Conservation (phyloP, 2,888 invertebrate genomes). For the Agrotis segetum region DNA sequence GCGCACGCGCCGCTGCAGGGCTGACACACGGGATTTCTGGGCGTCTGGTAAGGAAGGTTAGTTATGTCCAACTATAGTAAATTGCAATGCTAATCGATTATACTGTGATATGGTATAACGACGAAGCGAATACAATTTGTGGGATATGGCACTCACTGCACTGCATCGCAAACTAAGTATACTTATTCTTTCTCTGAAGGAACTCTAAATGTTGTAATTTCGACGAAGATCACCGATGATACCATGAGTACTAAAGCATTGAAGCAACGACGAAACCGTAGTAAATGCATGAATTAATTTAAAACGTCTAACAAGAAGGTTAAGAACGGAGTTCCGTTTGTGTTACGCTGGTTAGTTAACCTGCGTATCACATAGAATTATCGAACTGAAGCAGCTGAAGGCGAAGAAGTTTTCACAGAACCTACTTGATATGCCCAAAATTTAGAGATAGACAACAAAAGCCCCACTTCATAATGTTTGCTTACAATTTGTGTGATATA, state of each 20-base stretch:
- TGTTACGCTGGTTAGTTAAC: no score
- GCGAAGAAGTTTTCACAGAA: not conserved
- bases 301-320: no score
- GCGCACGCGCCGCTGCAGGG: conserved; percentile 67
- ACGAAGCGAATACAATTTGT: not conserved
- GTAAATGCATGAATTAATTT: no score
- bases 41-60: conserved; percentile 51
- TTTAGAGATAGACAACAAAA: not conserved
- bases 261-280: no score
- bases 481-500: not conserved
- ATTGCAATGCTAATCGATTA: not conserved
- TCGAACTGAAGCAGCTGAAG: not conserved
- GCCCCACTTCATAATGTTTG: not conserved
- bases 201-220: not conserved
- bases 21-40: conserved; percentile 50
- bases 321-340: no score
- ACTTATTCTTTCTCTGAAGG: not conserved
- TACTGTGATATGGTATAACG: not conserved
- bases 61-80: conserved; percentile 22
- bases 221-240: not conserved
- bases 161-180: not conserved
- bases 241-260: not conserved
- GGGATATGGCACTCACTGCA: not conserved
- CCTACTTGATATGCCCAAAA: not conserved
- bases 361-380: not conserved